phyloP scores from a whole-genome alignment of 2,888 invertebrate genomes.

The Lydus trimaculatus region DNA sequence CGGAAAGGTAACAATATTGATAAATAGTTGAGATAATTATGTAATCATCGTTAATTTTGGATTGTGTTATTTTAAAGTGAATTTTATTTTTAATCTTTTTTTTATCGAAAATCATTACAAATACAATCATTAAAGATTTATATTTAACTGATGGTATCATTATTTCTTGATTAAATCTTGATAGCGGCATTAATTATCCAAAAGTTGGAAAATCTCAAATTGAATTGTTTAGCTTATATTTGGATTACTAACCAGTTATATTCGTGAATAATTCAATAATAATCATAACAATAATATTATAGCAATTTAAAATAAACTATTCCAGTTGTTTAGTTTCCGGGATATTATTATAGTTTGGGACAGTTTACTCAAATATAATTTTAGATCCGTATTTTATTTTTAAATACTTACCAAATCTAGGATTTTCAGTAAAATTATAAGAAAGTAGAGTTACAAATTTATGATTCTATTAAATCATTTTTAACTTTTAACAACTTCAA shows the following conservation, averaged over 20 bases:
- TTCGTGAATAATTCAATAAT: not conserved
- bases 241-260: not conserved
- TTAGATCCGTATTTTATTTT: not conserved
- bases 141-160: not conserved
- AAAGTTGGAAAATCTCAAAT: too few relatives aligned
- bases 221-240: not conserved
- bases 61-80: not conserved
- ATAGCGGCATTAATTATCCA: not conserved
- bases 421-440: too few relatives aligned
- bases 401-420: too few relatives aligned
- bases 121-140: not conserved
- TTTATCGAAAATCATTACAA: not conserved
- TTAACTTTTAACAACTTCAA: not conserved
- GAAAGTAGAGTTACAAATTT: too few relatives aligned
- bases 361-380: slow-evolving; percentile 5
- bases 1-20: not conserved
- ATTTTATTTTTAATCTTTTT: not conserved
- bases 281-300: not conserved
- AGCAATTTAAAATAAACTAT: slow-evolving; percentile 3
- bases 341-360: not conserved
- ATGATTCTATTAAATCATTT: not conserved
- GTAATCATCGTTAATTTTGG: not conserved
- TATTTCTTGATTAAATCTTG: not conserved
- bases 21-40: not conserved
- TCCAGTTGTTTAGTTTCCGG: not conserved